phyloP scores from a whole-genome alignment of 2,888 invertebrate species.

The Oithona nana region DNA sequence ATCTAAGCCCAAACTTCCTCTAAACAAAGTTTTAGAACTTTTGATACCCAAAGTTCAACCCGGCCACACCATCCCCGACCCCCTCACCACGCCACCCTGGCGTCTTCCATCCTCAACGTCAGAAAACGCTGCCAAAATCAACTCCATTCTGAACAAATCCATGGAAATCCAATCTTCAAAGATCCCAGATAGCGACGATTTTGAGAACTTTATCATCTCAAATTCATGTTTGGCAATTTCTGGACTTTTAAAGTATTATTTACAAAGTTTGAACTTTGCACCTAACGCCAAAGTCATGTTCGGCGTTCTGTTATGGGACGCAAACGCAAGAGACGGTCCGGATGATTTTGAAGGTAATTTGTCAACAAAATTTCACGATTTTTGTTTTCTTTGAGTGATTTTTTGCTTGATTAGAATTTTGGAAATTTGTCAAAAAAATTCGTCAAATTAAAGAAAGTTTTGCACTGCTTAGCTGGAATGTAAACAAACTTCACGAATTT shows the following conservation, averaged over 20 bases:
- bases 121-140: not conserved
- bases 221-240: not conserved
- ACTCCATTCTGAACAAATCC: not conserved
- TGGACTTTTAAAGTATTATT: not conserved
- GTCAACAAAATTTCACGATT: no score
- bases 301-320: not conserved
- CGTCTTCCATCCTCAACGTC: not conserved
- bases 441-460: no score
- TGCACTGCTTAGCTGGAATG: no score
- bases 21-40: not conserved
- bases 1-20: not conserved
- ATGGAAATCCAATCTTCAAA: conserved; percentile 1
- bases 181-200: not conserved
- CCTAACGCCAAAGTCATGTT: not conserved
- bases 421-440: no score
- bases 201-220: not conserved
- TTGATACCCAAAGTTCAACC: not conserved
- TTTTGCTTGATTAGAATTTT: no score
- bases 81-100: not conserved
- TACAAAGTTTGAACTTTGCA: not conserved
- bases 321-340: not conserved
- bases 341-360: conserved; percentile 1
- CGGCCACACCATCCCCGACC: not conserved
- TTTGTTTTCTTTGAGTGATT: no score
- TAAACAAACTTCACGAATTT: no score